Evolutionary conservation across 2,888 invertebrate species (phyloP), one percentile per base, ranked within the genome.

Genomic region (Pristionchus exspectatus): DNA sequence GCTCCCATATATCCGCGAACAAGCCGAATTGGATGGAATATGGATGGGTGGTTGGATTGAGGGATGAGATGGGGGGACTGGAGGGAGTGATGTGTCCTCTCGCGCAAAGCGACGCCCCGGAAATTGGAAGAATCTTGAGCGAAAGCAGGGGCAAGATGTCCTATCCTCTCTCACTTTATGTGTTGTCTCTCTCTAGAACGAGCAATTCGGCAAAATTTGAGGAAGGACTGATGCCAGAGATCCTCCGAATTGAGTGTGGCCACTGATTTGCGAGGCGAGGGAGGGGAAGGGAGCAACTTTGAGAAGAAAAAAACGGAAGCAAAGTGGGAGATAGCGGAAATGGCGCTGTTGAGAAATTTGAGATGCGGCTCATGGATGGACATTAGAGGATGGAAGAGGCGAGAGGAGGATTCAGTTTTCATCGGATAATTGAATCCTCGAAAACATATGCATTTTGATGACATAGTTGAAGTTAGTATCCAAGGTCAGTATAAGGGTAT

Each of bases 241-340:
- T 59, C 24, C 10, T 10, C 9, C 9, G 30, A 27, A 14, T 69
- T 30, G 72, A 77, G 24, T 50, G 81, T 27, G 44, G 81, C 14
- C 72, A 16, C 27, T 44, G 24, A n/a, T 56, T 56, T 59, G 27
- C 54, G 56, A 84, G 84, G 50, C 5, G 38, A 3, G 84, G 18
- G 33, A 30, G 18, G 84, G 33, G 84, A 54, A 4, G 30, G 38
- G 12, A n/a, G 63, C 63, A 63, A 63, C 63, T 63, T 63, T 21
- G 84, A 33, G 56, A 56, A 59, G 18, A 18, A 24, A 12, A 59
- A n/a, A 84, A 59, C 14, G 56, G 21, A 56, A 33, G 56, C 30
- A 27, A 27, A 84, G 56, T n/a, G 56, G 56, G 56, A 63, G 59
- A 84, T 33, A 50, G 56, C 84, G 84, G 59, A 81, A 81, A 81